Evolutionary conservation across 2,113 vertebrate genomes (phyloP), one percentile per base, ranked within the genome.

Genomic region (Hemichromis elongatus): DNA sequence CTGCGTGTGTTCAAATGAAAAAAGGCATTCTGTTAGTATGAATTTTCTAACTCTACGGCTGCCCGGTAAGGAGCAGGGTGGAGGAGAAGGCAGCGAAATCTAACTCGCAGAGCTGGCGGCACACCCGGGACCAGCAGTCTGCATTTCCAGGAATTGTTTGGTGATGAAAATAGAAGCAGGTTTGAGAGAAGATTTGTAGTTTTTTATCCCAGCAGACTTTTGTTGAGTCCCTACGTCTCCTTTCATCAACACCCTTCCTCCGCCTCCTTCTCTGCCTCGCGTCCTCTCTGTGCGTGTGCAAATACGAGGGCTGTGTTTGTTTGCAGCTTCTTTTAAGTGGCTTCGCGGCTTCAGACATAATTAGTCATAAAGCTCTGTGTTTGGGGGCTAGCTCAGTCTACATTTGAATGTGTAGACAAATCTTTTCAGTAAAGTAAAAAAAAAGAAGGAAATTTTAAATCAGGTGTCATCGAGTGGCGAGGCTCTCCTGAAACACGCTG

Each of bases 61-160:
- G 78, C 26, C 45, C 7, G 13, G 35, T 70, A 40, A 68, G 21
- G 18, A 75, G 83, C 57, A 47, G 79, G 75, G 28, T 13, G 66
- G 57, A 77, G 35, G 84, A 81, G 50, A 18, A 53, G 57, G 47
- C 52, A 9, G 10, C 1, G 10, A 77, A 83, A 84, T 87, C 78
- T 70, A 86, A 88, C 81, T 87, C 24, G 45, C 55, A 42, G 70
- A 86, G 85, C 77, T 86, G 14, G 75, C n/a, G 56, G 82, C 42
- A 26, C 84, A 83, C 86, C 35, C 9, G 28, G 66, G 56, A 87
- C 54, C 77, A 59, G 83, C 37, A 30, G 57, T 83, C 86, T 85
- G 54, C 61, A 40, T 90, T 91, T 95, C 84, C 83, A 89, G 90
- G 85, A 94, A 93, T 66, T 88, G 85, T 87, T 90, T 77, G 33